phyloP scores from a whole-genome alignment of 2,797 vertebrate species.

The Poeciliopsis paucimaculata region DNA sequence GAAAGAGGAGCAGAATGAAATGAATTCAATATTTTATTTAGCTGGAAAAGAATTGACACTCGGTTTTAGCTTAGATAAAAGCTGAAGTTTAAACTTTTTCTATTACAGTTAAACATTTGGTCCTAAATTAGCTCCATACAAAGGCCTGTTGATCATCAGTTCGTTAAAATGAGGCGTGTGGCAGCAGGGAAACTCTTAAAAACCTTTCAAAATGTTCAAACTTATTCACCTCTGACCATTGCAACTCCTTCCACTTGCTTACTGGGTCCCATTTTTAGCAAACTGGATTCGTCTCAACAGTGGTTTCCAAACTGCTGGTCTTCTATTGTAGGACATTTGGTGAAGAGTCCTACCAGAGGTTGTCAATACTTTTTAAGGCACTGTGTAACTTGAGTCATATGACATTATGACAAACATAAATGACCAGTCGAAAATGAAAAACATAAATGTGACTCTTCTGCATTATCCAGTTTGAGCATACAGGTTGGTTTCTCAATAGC shows the following conservation, averaged over 20 bases:
- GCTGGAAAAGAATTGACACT: too few species aligned
- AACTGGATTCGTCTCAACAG: neutral
- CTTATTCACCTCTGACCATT: neutral
- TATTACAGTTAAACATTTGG: too few species aligned
- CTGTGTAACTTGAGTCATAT: neutral
- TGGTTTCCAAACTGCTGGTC: neutral
- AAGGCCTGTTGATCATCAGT: neutral
- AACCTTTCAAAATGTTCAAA: neutral
- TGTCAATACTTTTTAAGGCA: neutral
- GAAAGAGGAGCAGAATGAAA: too few species aligned
- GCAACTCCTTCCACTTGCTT: neutral
- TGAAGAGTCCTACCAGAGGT: neutral
- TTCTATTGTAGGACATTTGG: neutral
- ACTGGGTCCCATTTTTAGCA: neutral
- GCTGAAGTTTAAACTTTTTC: too few species aligned
- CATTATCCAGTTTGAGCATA: neutral
- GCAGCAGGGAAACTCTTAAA: neutral
- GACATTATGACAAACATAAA: neutral
- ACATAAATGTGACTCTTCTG: neutral
- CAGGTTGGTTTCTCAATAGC: neutral
- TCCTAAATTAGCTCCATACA: too few species aligned
- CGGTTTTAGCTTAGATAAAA: too few species aligned
- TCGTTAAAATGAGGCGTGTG: neutral
- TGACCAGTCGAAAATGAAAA: neutral
- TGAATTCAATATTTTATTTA: too few species aligned